Conservation (phyloP, 2,113 vertebrate species). For the Microtus oregoni region DNA sequence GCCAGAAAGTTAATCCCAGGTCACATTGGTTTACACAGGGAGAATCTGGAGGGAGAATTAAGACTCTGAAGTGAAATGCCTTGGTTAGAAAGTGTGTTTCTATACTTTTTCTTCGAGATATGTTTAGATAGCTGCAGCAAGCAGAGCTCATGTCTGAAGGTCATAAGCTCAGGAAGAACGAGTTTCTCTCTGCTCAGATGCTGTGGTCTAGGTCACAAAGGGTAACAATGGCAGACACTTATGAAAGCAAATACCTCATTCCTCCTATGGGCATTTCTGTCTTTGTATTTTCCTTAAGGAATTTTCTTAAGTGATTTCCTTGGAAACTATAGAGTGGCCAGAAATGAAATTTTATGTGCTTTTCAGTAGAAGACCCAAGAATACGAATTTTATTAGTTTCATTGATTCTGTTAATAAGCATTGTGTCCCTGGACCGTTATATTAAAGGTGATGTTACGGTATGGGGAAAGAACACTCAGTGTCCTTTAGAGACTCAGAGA, state of each 20-base stretch:
- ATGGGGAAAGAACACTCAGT: not conserved
- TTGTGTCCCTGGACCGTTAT: not conserved
- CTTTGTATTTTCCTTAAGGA: constrained; percentile 37
- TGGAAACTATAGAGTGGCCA: not conserved
- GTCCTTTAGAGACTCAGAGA: not conserved
- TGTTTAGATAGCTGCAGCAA: not conserved
- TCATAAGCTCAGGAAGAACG: not conserved
- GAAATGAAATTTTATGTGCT: constrained; percentile 37
- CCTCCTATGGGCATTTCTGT: not conserved
- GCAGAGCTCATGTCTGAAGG: not conserved
- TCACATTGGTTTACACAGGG: constrained; percentile 10
- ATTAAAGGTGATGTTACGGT: not conserved
- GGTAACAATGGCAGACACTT: not conserved
- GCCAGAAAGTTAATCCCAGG: constrained; percentile 32
- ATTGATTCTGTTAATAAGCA: constrained; percentile 2
- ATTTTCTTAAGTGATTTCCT: constrained; percentile 8
- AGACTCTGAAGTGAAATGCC: not conserved
- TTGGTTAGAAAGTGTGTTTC: not conserved
- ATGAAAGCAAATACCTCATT: not conserved
- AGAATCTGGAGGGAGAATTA: constrained; percentile 19
- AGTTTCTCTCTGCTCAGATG: constrained; percentile 19
- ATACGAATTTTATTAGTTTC: not conserved
- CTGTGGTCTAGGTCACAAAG: not conserved
- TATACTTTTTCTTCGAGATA: not conserved
- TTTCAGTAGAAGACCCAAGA: not conserved